Evolutionary conservation across 92 coral and sea anemone genomes (phyloP), one percentile per base, ranked within the genome.

Genomic region (Umimayanthus kanabou): DNA sequence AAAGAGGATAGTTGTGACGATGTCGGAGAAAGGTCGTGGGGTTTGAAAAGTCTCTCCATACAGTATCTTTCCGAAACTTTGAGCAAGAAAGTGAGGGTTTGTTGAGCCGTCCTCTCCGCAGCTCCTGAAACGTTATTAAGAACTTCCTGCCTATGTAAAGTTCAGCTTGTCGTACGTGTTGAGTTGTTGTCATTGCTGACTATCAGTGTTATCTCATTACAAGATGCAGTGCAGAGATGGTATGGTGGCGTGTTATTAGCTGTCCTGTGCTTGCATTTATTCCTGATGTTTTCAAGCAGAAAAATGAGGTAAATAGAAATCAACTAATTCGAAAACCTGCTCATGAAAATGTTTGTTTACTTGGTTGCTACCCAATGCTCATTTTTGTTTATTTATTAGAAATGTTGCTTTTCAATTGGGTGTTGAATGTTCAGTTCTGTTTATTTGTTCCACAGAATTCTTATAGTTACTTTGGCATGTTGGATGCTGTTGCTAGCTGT

Each of bases 191-290:
- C 53, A 47, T 47, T 8, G 11, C 53, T 47, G 53, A 47, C 53
- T 47, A 47, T 6, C 14, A 15, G 2, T 14, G 20, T 53, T 2
- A 53, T 14, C 2, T 53, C 20, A 15, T 13, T 53, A 1, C 58
- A 53, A 61, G 7, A 89, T 82, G 91, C 73, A 77, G 85, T 61
- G 71, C 93, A 82, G 80, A 83, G 90, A 82, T 77, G 70, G 65
- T 57, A 43, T 76, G 50, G 64, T 82, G 79, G 23, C 4, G 40
- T 70, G 40, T 87, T 58, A 50, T 42, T 40, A 30, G 84, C 47
- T 7, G 70, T 82, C 64, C 25, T 82, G 16, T 76, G 88, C 80
- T 75, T 90, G 40, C 76, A 87, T 29, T 66, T 88, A 4, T 26
- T 70, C 72, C 47, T 82, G 22, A 76, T 88, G 85, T 82, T 90